phyloP scores from a whole-genome alignment of 2,113 vertebrate species.

The Acinonyx jubatus region DNA sequence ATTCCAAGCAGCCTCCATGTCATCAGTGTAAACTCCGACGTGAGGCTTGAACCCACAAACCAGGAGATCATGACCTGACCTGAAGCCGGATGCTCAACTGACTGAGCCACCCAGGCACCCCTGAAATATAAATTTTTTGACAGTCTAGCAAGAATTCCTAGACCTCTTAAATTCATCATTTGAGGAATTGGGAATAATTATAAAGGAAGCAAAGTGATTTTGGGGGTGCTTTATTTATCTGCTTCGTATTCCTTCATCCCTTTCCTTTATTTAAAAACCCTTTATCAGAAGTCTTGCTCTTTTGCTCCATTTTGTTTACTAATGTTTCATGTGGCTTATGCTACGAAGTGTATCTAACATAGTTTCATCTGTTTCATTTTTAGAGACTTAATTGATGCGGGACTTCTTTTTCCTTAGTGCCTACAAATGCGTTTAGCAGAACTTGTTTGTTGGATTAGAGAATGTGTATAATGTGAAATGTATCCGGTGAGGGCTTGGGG shows the following conservation, averaged over 20 bases:
- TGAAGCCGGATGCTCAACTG: too few species aligned
- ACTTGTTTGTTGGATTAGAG: background rate
- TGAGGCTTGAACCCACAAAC: too few species aligned
- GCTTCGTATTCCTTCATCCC: background rate
- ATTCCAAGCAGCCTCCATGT: too few species aligned
- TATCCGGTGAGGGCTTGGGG: background rate
- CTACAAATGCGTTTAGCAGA: background rate
- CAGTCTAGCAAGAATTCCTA: background rate
- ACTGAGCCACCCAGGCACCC: too few species aligned
- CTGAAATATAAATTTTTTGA: background rate
- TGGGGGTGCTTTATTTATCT: background rate
- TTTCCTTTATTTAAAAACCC: background rate
- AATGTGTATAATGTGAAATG: background rate
- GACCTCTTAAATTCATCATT: background rate
- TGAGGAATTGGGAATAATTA: background rate
- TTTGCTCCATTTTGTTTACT: background rate
- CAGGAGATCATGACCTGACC: too few species aligned
- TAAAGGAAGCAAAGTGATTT: background rate
- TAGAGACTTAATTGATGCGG: slow-evolving; percentile 37
- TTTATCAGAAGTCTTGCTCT: background rate
- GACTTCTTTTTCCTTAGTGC: slow-evolving; percentile 35
- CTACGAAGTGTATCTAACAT: background rate
- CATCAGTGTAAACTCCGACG: too few species aligned
- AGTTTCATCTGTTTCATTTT: slow-evolving; percentile 55
- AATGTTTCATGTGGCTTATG: background rate